These are phyloP conservation scores for Tokudaia tokunoshimensis DNA, from an alignment of 2,797 vertebrate species.

Conservation along the genomic window DNA sequence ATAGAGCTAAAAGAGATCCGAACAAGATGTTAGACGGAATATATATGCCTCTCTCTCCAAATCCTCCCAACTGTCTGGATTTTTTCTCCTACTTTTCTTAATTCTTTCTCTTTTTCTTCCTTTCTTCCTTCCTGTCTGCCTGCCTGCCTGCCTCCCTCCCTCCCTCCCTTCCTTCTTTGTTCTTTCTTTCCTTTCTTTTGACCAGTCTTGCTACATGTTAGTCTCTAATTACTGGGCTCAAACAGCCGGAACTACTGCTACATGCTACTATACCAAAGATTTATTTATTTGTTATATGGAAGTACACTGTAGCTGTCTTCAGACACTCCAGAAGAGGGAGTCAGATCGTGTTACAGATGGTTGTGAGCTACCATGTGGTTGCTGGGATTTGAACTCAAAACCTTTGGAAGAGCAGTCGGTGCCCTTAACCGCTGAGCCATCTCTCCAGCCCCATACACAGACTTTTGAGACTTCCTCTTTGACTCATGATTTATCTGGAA, in stretches of 20 bases:
- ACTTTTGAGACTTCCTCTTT: not conserved
- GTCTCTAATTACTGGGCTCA: not conserved
- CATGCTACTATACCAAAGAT: not conserved
- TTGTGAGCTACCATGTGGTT: too few species aligned
- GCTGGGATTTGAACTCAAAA: too few species aligned
- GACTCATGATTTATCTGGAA: not conserved
- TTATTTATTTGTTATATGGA: too few species aligned
- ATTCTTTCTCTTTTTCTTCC: accelerated
- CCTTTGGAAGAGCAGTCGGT: too few species aligned
- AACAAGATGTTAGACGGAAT: slow-evolving; percentile 10
- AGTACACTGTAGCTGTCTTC: too few species aligned
- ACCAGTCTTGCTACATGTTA: not conserved
- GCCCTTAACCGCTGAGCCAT: too few species aligned
- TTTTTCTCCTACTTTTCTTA: not conserved
- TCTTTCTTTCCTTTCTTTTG: not conserved
- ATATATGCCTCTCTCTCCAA: not conserved
- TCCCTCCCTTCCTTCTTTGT: not conserved
- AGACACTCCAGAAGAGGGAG: too few species aligned
- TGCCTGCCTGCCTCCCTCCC: not conserved
- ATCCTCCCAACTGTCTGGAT: slow-evolving; percentile 1
- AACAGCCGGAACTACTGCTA: not conserved
- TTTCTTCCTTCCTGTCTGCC: accelerated
- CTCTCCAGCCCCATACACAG: not conserved
- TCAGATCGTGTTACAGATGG: too few species aligned
- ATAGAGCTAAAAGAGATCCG: not conserved